phyloP scores from a whole-genome alignment of 2,888 invertebrate genomes.

The Epinotia bilunana region DNA sequence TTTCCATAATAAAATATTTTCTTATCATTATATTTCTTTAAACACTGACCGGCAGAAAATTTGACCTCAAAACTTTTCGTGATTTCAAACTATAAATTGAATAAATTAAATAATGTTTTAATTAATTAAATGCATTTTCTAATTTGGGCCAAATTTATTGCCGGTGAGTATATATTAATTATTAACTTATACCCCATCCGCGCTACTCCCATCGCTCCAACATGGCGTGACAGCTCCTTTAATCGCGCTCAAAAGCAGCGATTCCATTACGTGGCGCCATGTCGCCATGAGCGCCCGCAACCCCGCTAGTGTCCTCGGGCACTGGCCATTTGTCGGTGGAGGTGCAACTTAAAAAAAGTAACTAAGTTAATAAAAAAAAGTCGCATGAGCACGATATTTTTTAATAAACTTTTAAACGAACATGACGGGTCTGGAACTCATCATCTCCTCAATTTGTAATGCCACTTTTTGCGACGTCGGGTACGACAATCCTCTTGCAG shows the following conservation, averaged over 20 bases:
- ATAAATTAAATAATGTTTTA: too few relatives aligned
- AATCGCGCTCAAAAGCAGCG: slow-evolving; percentile 39
- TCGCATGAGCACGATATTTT: not conserved
- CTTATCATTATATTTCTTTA: too few relatives aligned
- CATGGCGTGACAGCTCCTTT: slow-evolving; percentile 51
- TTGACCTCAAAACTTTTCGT: too few relatives aligned
- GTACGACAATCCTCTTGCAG: slow-evolving; percentile 63
- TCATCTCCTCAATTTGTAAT: slow-evolving; percentile 76
- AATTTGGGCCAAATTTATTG: too few relatives aligned
- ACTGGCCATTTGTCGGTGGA: not conserved
- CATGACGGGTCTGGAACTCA: slow-evolving; percentile 67
- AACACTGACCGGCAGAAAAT: too few relatives aligned
- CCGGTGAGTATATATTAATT: too few relatives aligned
- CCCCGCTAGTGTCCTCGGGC: slow-evolving; percentile 18
- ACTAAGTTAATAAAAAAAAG: not conserved
- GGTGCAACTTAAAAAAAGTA: not conserved
- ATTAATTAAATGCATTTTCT: too few relatives aligned
- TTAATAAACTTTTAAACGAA: not conserved
- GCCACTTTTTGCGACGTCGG: slow-evolving; percentile 69
- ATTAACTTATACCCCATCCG: not conserved
- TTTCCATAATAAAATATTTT: too few relatives aligned
- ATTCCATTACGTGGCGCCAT: slow-evolving; percentile 40
- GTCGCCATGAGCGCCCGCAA: slow-evolving; percentile 37
- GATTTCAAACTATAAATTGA: too few relatives aligned
- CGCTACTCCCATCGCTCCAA: slow-evolving; percentile 53